Conservation (phyloP, 2,113 vertebrate species). For the Xyliphius kryptos region DNA sequence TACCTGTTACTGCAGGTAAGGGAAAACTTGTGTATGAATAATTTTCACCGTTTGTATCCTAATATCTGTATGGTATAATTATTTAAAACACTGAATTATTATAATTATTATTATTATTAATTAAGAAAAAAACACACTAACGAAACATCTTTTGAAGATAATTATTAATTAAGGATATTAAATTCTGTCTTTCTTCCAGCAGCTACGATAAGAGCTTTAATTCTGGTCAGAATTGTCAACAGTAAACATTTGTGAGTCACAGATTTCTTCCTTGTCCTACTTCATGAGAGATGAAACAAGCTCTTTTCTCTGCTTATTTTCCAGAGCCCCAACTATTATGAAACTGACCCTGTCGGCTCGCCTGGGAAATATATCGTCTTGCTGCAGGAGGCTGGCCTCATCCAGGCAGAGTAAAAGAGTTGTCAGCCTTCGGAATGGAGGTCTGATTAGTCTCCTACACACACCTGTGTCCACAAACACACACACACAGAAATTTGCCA, state of each 20-base stretch:
- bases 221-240: slow-evolving; percentile 1
- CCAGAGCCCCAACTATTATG: slow-evolving; percentile 42
- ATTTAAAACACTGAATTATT: too few relatives aligned
- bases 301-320: slow-evolving; percentile 42
- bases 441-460: slow-evolving; percentile 55
- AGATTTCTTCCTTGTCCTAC: slow-evolving; percentile 20
- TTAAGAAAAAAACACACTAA: too few relatives aligned
- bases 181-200: neutral
- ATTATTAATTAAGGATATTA: neutral
- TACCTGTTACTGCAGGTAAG: too few relatives aligned
- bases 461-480: too few relatives aligned
- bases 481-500: too few relatives aligned
- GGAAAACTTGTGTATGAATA: too few relatives aligned
- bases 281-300: slow-evolving; percentile 26
- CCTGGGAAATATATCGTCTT: slow-evolving; percentile 58
- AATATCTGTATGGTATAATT: too few relatives aligned
- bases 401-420: slow-evolving; percentile 53
- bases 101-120: too few relatives aligned
- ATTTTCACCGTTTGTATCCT: neutral
- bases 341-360: slow-evolving; percentile 44
- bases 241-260: neutral
- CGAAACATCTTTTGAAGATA: neutral
- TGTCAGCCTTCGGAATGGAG: slow-evolving; percentile 58
- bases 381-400: slow-evolving; percentile 48
- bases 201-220: neutral